These are phyloP conservation scores for Gymnorhina tibicen DNA, from an alignment of 2,113 vertebrate genomes.

Conservation along the genomic window DNA sequence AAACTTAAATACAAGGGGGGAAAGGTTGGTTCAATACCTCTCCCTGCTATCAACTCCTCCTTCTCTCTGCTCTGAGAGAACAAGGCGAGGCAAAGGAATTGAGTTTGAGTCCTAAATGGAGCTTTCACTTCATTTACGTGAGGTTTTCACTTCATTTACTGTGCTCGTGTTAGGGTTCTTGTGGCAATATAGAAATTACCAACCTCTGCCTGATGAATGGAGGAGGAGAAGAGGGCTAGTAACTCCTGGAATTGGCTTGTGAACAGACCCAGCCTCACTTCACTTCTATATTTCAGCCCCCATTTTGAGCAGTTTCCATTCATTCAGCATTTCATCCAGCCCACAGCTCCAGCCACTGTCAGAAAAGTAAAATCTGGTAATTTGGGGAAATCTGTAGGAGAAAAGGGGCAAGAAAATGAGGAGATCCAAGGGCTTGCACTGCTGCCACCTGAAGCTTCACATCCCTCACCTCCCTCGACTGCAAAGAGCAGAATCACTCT, in stretches of 20 bases:
- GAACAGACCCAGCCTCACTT: neutral
- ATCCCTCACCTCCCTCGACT: neutral
- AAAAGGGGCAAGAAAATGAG: neutral
- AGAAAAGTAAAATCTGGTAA: neutral
- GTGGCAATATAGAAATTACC: neutral
- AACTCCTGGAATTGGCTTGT: neutral
- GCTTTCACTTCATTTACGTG: neutral
- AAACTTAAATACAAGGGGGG: neutral
- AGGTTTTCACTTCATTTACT: neutral
- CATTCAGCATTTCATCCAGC: neutral
- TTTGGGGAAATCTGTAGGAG: neutral
- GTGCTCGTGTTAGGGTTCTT: neutral
- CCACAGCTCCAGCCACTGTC: neutral
- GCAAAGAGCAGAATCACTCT: neutral
- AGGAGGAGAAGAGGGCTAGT: neutral
- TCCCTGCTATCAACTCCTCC: neutral
- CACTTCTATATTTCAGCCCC: neutral
- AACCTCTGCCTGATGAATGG: neutral
- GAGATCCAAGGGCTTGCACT: neutral
- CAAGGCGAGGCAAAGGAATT: neutral
- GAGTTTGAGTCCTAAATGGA: neutral
- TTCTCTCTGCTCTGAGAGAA: neutral
- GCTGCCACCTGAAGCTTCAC: neutral
- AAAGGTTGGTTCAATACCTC: conserved; percentile 10
- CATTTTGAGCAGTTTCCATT: neutral